Evolutionary conservation across 2,888 invertebrate species (phyloP).

Genomic region (Lepidocyrtinus sp.): DNA sequence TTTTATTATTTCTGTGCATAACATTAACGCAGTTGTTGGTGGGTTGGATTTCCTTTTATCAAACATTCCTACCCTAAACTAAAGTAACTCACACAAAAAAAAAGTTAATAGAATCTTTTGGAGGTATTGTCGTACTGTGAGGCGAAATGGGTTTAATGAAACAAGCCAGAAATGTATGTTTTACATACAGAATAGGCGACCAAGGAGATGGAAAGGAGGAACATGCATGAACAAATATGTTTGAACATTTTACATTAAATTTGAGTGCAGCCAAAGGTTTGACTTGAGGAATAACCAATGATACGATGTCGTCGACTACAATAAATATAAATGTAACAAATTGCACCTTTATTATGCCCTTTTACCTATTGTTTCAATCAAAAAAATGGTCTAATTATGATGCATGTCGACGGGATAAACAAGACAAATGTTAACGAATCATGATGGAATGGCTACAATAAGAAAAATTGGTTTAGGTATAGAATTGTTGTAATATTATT

Average conservation of each 20-base stretch:
- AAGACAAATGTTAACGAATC: no score
- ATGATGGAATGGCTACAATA: no score
- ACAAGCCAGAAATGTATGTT: background rate
- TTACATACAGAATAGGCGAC: background rate
- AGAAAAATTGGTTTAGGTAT: no score
- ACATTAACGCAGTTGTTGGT: background rate
- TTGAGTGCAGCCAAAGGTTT: no score
- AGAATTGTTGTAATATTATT: no score
- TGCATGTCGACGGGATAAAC: background rate
- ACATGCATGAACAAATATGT: conserved; percentile 1
- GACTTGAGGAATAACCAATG: background rate
- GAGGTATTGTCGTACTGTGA: background rate
- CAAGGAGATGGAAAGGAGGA: background rate
- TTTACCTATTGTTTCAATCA: background rate
- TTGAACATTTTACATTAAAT: background rate
- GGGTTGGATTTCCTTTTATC: background rate
- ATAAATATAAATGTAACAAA: background rate
- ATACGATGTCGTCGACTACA: background rate
- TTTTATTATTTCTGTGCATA: no score
- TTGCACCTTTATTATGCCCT: background rate
- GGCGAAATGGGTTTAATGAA: no score
- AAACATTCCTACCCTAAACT: background rate
- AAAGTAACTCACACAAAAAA: background rate
- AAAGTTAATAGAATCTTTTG: background rate
- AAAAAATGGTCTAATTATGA: background rate